Evolutionary conservation across 2,888 invertebrate genomes (phyloP).

Genomic region (Trichogramma dendrolimi): DNA sequence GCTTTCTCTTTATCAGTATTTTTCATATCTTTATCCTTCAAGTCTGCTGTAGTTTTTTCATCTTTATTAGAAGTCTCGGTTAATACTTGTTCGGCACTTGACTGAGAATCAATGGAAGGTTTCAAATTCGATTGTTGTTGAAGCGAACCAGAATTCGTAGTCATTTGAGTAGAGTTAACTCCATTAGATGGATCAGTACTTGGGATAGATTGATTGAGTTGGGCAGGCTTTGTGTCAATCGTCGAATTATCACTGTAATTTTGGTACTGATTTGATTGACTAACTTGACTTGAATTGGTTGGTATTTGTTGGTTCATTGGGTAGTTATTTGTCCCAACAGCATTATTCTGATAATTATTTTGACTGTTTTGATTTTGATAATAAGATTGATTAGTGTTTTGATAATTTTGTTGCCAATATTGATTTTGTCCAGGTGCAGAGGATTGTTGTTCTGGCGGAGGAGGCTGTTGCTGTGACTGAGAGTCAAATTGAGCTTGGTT

Average conservation of each 20-base stretch:
- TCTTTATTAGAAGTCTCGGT: slow-evolving; percentile 52
- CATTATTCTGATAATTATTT: slow-evolving; percentile 44
- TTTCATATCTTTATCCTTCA: slow-evolving; percentile 37
- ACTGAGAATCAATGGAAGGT: not conserved
- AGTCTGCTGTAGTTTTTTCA: slow-evolving; percentile 53
- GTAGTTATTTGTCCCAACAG: slow-evolving; percentile 30
- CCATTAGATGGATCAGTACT: slow-evolving; percentile 7
- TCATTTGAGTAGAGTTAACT: not conserved
- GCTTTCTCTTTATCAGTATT: slow-evolving; percentile 40
- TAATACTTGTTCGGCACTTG: slow-evolving; percentile 45
- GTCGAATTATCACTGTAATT: slow-evolving; percentile 27
- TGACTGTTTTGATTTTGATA: slow-evolving; percentile 45
- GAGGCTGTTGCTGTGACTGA: slow-evolving; percentile 30
- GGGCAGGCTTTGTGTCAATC: slow-evolving; percentile 19
- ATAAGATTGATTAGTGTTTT: slow-evolving; percentile 44
- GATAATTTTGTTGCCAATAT: slow-evolving; percentile 52
- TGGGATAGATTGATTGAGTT: slow-evolving; percentile 16
- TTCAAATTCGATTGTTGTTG: slow-evolving; percentile 1
- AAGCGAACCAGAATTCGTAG: not conserved
- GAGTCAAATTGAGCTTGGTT: slow-evolving; percentile 32
- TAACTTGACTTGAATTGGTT: slow-evolving; percentile 35
- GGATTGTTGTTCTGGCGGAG: slow-evolving; percentile 19
- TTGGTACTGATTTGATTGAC: slow-evolving; percentile 25
- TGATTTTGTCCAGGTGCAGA: slow-evolving; percentile 34
- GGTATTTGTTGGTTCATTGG: slow-evolving; percentile 32